Base-by-base conservation (phyloP, 23 tunicate genomes). In the Diplosoma virens region DNA sequence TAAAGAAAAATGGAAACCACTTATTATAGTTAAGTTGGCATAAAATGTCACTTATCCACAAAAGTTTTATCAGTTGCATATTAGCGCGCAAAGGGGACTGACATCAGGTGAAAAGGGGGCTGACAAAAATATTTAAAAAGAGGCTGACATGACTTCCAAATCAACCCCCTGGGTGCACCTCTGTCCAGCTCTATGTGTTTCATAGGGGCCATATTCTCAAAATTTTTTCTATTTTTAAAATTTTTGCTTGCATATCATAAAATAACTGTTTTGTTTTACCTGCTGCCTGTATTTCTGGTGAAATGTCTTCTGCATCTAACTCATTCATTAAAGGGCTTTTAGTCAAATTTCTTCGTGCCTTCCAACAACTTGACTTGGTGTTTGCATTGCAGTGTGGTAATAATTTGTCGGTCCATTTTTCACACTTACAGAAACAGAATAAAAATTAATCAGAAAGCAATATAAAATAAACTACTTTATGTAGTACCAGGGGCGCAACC, bases 341-440 rank as follows among this genome's bases (percentile, higher is more conserved):
- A 37, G 80, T 86, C 76, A 65, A 47, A 46, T 80, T 86, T 24
- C 93, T 48, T 6, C 93, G 64, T 0, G 93, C 93, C 66, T 86
- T 86, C 93, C 93, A 86, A 61, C 86, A 74, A 32, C 86, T 80
- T 18, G 93, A 79, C 18, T 61, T 63, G n/a, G 85, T 30, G 58
- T 86, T 85, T 0, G 85, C 85, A 45, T 86, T 86, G 29, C 86
- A 86, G 37, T 86, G 93, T 29, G 93, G 85, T n/a, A 31, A 47
- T 0, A 32, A 16, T 16, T 45, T 4, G 4, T 30, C 84, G 22
- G 67, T 35, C 93, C 93, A 86, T 28, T 22, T 17, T 33, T 52
- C 33, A 47, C 93, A 86, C 85, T 86, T 31, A 24, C 71, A 36
- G 0, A 35, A 25, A 20, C 37, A 27, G 18, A 20, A 69, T 27